Evolutionary conservation across 92 coral and sea anemone genomes (phyloP).

Genomic region (Porites cylindrica): DNA sequence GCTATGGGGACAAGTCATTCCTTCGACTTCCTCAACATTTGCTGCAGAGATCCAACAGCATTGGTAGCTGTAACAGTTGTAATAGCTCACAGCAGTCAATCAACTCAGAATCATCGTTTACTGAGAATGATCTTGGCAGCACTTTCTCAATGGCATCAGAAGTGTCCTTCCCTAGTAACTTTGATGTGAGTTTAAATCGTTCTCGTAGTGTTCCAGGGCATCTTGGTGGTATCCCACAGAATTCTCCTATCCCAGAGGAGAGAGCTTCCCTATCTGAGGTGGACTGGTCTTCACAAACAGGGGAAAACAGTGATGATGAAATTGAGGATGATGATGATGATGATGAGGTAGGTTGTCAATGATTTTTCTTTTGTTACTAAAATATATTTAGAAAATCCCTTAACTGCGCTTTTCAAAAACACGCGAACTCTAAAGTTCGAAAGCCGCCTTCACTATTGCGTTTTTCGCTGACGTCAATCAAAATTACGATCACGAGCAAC

Average conservation of each 20-base stretch:
- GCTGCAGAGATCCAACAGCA: constrained; percentile 27
- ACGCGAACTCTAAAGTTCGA: no score
- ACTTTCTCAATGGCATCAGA: constrained; percentile 51
- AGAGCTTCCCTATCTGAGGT: constrained; percentile 21
- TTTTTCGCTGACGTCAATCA: no score
- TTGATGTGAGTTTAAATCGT: constrained; percentile 38
- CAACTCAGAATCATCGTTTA: constrained; percentile 42
- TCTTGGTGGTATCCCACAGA: constrained; percentile 38
- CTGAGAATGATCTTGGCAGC: constrained; percentile 62
- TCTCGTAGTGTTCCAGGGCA: constrained; percentile 57
- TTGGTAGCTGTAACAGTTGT: constrained; percentile 46
- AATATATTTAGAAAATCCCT: no score
- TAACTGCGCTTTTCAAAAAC: no score
- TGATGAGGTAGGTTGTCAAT: constrained; percentile 14
- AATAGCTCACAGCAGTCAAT: constrained; percentile 48
- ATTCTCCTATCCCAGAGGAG: constrained; percentile 56
- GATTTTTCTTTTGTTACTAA: background rate
- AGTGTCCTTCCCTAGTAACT: constrained; percentile 13
- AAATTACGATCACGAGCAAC: no score
- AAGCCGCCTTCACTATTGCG: no score
- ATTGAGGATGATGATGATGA: constrained; percentile 25
- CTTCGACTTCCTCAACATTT: constrained; percentile 25
- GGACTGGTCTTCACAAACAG: constrained; percentile 16
- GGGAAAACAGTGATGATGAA: constrained; percentile 18
- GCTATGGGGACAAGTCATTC: constrained; percentile 23